Percentiles rank a stretch among this genome's conserved stretches.
phyloP scores from a whole-genome alignment of 2,888 invertebrate genomes.

The Gymnoscelis rufifasciata region DNA sequence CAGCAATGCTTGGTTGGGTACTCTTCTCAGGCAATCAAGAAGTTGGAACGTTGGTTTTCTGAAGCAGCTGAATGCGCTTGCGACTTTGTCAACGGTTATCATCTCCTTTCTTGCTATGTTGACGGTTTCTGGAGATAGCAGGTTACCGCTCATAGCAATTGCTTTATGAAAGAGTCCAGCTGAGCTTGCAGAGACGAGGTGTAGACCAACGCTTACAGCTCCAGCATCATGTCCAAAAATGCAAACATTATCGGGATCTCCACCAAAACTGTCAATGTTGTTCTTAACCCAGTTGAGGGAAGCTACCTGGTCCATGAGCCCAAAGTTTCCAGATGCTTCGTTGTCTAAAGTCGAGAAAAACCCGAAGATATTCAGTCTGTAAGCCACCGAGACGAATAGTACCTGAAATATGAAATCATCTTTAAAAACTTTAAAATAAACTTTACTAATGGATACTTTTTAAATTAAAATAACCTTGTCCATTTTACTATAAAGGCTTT shows the following conservation, averaged over 20 bases:
- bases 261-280: slow-evolving; percentile 86
- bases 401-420: slow-evolving; percentile 66
- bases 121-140: slow-evolving; percentile 81
- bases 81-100: slow-evolving; percentile 81
- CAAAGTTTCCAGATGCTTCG: slow-evolving; percentile 88
- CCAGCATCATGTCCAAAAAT: slow-evolving; percentile 90
- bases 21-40: slow-evolving; percentile 83
- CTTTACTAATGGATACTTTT: neutral
- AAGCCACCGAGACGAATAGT: slow-evolving; percentile 88
- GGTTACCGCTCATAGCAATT: slow-evolving; percentile 90
- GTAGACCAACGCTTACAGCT: slow-evolving; percentile 87
- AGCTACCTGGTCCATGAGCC: slow-evolving; percentile 89
- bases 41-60: slow-evolving; percentile 82
- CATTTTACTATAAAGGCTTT: neutral
- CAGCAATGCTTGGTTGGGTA: slow-evolving; percentile 79
- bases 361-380: slow-evolving; percentile 89
- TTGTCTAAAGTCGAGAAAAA: slow-evolving; percentile 89
- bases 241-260: slow-evolving; percentile 85
- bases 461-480: neutral
- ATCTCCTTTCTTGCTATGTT: slow-evolving; percentile 81
- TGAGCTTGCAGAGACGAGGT: slow-evolving; percentile 83
- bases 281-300: slow-evolving; percentile 87
- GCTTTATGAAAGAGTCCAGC: slow-evolving; percentile 85
- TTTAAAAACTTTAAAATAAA: neutral
- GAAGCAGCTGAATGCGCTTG: slow-evolving; percentile 83